Evolutionary conservation across 2,113 vertebrate genomes (phyloP).

Genomic region (Megatriorchis doriae): DNA sequence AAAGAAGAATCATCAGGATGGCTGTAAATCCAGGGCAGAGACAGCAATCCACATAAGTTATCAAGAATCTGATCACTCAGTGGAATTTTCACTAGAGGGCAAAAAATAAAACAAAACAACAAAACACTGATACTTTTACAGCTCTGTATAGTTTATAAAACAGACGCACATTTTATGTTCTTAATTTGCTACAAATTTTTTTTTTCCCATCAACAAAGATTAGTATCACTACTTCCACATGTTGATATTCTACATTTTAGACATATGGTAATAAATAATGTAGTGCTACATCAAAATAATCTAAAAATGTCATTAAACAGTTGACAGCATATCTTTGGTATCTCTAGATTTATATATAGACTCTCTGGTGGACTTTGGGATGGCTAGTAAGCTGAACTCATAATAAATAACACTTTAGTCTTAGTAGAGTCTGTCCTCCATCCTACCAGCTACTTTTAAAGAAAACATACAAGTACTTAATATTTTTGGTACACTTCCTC

Average conservation of each 20-base stretch:
- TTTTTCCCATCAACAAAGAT: background rate
- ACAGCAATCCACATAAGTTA: constrained; percentile 82
- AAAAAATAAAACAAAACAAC: background rate
- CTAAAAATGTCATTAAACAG: background rate
- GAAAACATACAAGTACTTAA: background rate
- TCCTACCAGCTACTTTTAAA: background rate
- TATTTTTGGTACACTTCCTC: background rate
- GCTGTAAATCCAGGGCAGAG: constrained; percentile 88
- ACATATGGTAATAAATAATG: background rate
- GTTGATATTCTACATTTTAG: background rate
- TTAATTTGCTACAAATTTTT: background rate
- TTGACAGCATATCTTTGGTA: background rate
- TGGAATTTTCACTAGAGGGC: constrained; percentile 69
- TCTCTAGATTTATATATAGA: background rate
- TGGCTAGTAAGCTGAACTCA: background rate
- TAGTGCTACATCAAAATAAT: background rate
- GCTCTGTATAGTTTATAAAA: background rate
- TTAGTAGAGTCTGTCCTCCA: background rate
- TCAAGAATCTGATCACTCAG: constrained; percentile 73
- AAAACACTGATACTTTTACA: background rate
- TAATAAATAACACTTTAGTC: background rate
- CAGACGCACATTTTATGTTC: background rate
- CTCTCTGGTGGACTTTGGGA: background rate
- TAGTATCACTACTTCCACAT: background rate
- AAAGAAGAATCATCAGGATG: constrained; percentile 72